Evolutionary conservation across 2,113 vertebrate genomes (phyloP).

Genomic region (Brachyhypopomus occidentalis): DNA sequence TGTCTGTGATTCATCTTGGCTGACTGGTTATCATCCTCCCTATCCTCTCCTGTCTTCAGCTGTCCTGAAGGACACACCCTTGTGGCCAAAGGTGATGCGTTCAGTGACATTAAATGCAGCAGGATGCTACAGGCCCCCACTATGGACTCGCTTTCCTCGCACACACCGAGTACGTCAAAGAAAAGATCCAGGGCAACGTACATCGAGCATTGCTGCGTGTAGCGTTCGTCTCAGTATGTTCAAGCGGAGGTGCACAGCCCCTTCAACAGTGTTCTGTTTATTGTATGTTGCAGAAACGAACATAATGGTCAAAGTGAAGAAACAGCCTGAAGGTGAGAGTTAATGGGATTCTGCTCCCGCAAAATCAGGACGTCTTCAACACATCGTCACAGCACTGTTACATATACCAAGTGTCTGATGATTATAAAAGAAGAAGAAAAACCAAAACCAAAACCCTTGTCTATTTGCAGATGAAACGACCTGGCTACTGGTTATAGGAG

Average conservation of each 20-base stretch:
- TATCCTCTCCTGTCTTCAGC: slow-evolving; percentile 44
- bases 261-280: not conserved
- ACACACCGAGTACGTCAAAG: not conserved
- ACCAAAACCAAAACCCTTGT: not conserved
- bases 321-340: not conserved
- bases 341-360: not conserved
- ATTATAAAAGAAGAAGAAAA: too few species aligned
- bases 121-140: not conserved
- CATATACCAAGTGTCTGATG: too few species aligned
- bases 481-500: not conserved
- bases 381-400: too few species aligned
- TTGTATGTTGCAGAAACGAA: not conserved
- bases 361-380: too few species aligned
- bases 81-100: slow-evolving; percentile 40
- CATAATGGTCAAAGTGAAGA: not conserved
- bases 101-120: slow-evolving; percentile 62
- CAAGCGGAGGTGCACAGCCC: not conserved
- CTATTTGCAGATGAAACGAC: not conserved
- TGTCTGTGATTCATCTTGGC: not conserved
- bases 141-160: rapidly evolving
- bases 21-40: not conserved
- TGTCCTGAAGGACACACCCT: slow-evolving; percentile 54
- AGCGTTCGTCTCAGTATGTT: not conserved
- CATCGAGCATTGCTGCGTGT: not conserved
- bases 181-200: not conserved